Base-by-base conservation (phyloP, 2,888 invertebrate genomes). In the Nephrotoma guestfalica region DNA sequence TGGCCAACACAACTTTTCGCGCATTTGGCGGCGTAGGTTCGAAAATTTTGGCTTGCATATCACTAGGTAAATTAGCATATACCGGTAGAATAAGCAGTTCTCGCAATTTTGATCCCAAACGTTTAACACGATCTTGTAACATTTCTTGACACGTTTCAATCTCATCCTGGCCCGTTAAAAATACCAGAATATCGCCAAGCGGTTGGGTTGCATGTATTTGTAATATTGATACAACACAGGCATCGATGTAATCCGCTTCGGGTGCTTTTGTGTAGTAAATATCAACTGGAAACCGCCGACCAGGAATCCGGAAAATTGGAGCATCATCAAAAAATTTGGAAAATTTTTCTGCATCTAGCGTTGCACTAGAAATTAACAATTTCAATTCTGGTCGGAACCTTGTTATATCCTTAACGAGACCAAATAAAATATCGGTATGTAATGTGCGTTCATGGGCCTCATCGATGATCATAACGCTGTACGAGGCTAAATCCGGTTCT, bases 211-310 rank as follows among this genome's bases (percentile, higher is more conserved):
- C 96, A 92, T 99, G 99, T 89, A 99, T 99, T 92, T 99, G 99
- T 88, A 99, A 92, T 43, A 99, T 95, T 0, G 99, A 98, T 0
- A 98, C 97, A n/a, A 99, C 98, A 90, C 97, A 96, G 0, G 99
- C 99, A 91, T 99, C 99, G 86, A 99, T 95, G 91, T 99, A 99
- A 92, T 99, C 99, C 1, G 99, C 99, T 92, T 99, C 99, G 0
- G 99, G 99, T 0, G 99, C 99, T 93, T 98, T 98, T 0, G 99
- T 99, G 90, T 99, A 99, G 91, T 97, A 99, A 89, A 99, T 98
- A 90, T 99, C 97, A 88, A 90, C 99, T 1, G 99, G 99, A 93
- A 97, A 99, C 88, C 99, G 93, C 89, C 98, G 93, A n/a, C 99
- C 99, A 43, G 99, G 99, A 89, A 99, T 99, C 87, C 97, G 93